Base-by-base conservation (phyloP, 2,888 invertebrate species). In the Stegana nigrithorax region DNA sequence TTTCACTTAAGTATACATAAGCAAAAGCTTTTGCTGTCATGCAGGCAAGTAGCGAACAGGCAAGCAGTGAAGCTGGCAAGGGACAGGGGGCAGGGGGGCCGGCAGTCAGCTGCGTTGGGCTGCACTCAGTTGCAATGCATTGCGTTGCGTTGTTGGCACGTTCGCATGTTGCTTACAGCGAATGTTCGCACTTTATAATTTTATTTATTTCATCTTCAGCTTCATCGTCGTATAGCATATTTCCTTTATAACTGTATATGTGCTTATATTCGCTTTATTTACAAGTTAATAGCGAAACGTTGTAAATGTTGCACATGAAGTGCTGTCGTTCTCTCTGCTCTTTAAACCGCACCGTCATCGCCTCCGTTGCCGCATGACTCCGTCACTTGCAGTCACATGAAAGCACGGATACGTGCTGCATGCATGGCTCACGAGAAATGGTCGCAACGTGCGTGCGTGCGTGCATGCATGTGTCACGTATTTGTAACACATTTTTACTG, bases 271-370 rank as follows among this genome's bases (percentile, higher is more conserved):
- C 12, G 45, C 53, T 32, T 32, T 55, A 21, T 32, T 32, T 55
- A 27, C 32, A 55, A 55, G 36, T 55, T 55, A 55, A 55, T 55
- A 55, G 53, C 32, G 53, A 55, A 55, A 36, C 32, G 53, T 36
- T 55, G 53, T 55, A 32, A 55, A 55, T 55, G 53, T 36, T 36
- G 32, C 53, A 53, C 53, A 32, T 53, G 32, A 53, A 53, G 17
- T 53, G 53, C 10, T 36, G n/a, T 14, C 14, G 14, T 39, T 6
- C 29, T 42, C 12, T 42, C 42, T 44, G 8, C n/a, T 44, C 44
- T 8, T 44, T 17, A 14, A n/a, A 8, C 17, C n/a, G n/a, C n/a
- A 44, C 17, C n/a, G 10, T 23, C 47, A 21, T 23, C 2, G n/a
- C 12, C 5, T 10, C n/a, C 36, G 36, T 3, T 36, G 36, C n/a